Conservation (phyloP, 2,888 invertebrate genomes). For the Leptinotarsa juncta region DNA sequence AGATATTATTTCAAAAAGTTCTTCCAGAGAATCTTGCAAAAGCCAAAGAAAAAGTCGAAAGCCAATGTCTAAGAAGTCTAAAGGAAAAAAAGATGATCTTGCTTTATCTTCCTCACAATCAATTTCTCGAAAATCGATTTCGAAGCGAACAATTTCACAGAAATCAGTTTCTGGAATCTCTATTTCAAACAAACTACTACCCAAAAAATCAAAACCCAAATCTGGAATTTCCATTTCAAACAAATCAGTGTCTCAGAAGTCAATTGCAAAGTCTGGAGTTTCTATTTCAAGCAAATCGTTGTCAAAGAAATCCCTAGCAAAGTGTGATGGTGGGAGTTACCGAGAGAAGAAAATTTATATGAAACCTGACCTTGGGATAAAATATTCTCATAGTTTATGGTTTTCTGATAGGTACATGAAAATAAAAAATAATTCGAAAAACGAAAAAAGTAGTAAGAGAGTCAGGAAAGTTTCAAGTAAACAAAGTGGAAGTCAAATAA, state of each 20-base stretch:
- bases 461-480: slow-evolving; percentile 3
- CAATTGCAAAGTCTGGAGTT: not conserved
- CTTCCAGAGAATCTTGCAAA: not conserved
- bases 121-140: slow-evolving; percentile 4
- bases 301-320: not conserved
- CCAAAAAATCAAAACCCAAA: not conserved
- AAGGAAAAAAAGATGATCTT: not conserved
- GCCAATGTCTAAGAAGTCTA: not conserved
- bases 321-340: not conserved
- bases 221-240: not conserved
- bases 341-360: slow-evolving; percentile 13
- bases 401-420: slow-evolving; percentile 47
- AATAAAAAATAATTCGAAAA: slow-evolving; percentile 20
- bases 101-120: not conserved
- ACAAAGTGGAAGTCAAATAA: not conserved
- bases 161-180: not conserved
- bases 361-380: slow-evolving; percentile 36
- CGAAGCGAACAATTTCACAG: not conserved
- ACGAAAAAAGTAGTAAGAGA: slow-evolving; percentile 30
- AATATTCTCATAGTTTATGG: slow-evolving; percentile 56
- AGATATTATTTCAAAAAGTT: not conserved
- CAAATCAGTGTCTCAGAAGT: not conserved
- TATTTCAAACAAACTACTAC: not conserved
- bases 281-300: not conserved
- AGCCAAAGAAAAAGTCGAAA: not conserved